These are phyloP conservation scores for Trichechus manatus DNA, from an alignment of 2,113 vertebrate genomes.

Conservation along the genomic window DNA sequence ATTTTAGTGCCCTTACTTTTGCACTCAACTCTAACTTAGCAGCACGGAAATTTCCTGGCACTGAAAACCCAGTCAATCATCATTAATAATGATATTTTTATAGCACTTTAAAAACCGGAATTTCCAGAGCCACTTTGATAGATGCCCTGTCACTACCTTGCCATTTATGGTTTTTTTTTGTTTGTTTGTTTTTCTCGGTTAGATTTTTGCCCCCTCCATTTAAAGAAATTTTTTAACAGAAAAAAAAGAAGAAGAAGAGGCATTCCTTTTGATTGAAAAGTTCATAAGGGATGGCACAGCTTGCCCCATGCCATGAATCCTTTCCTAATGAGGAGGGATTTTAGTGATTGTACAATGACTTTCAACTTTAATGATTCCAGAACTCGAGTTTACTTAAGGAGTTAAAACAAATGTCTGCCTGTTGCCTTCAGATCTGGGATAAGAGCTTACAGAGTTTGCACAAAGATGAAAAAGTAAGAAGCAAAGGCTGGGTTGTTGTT, in stretches of 20 bases:
- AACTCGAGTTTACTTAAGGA: conserved; percentile 72
- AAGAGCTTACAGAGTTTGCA: conserved; percentile 78
- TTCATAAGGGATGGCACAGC: conserved; percentile 5
- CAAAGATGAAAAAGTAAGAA: conserved; percentile 82
- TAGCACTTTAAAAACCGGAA: conserved; percentile 71
- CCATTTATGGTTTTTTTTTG: conserved; percentile 73
- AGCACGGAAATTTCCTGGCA: conserved; percentile 70
- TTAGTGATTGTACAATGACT: conserved; percentile 20
- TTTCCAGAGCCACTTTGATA: conserved; percentile 68
- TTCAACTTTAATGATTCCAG: conserved; percentile 69
- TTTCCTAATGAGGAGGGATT: conserved; percentile 67
- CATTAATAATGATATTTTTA: conserved; percentile 78
- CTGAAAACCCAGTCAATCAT: conserved; percentile 73
- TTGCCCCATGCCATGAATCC: conserved; percentile 54
- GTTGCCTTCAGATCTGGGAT: conserved; percentile 79
- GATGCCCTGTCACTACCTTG: conserved; percentile 70
- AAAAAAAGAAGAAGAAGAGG: background rate
- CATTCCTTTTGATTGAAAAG: conserved; percentile 69
- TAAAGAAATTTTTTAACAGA: conserved; percentile 48
- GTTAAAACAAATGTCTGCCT: conserved; percentile 83
- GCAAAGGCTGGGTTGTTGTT: conserved; percentile 76
- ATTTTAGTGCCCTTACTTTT: conserved; percentile 58
- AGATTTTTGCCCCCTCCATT: background rate
- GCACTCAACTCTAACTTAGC: conserved; percentile 64
- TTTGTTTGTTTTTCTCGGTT: too few species aligned